phyloP scores from a whole-genome alignment of 2,888 invertebrate species.

The Druceiella hillmani region DNA sequence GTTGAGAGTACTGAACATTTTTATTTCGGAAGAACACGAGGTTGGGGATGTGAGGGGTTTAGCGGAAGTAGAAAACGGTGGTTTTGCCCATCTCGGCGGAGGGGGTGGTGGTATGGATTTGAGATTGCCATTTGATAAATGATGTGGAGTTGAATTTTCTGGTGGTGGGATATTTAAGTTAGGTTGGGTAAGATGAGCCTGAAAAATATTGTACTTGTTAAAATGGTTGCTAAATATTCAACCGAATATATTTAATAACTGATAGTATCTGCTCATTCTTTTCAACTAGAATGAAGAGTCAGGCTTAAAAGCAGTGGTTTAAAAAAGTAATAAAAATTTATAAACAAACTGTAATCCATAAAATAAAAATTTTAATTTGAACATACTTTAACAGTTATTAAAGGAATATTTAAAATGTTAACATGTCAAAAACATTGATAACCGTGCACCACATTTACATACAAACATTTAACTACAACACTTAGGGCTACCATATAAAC shows the following conservation, averaged over 20 bases:
- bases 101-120: constrained; percentile 74
- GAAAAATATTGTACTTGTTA: constrained; percentile 31
- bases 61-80: constrained; percentile 51
- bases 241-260: constrained; percentile 1
- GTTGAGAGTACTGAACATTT: constrained; percentile 44
- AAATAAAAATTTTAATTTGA: constrained; percentile 3
- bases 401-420: too few relatives aligned
- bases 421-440: too few relatives aligned
- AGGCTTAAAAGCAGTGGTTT: constrained; percentile 37
- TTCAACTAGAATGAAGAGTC: too few relatives aligned
- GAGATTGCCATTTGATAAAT: constrained; percentile 28
- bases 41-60: constrained; percentile 36
- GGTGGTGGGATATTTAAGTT: constrained; percentile 27
- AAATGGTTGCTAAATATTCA: background rate
- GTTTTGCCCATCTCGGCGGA: constrained; percentile 82
- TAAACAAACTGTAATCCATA: constrained; percentile 2
- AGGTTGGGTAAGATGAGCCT: constrained; percentile 53
- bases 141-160: constrained; percentile 41
- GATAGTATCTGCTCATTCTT: too few relatives aligned
- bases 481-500: too few relatives aligned
- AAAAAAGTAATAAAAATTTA: constrained; percentile 8
- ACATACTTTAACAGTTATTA: too few relatives aligned
- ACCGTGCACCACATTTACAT: too few relatives aligned
- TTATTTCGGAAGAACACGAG: constrained; percentile 29
- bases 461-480: too few relatives aligned